Evolutionary conservation across 2,888 invertebrate genomes (phyloP).

Genomic region (Uropetala carovei): DNA sequence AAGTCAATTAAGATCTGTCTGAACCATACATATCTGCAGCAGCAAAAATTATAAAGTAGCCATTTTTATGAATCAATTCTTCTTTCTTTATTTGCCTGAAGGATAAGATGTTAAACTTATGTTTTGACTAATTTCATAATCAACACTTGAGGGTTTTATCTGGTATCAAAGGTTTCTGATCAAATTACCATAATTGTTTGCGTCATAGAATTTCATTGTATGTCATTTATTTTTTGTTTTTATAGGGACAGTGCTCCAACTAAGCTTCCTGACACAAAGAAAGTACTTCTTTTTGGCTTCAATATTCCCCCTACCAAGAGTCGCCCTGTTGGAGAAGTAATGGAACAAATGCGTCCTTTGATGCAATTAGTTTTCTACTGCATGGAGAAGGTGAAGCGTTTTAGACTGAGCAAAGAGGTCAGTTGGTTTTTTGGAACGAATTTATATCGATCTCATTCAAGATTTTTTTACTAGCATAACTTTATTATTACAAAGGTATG

Average conservation of each 20-base stretch:
- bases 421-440: conserved; percentile 66
- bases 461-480: too few species aligned
- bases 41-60: too few species aligned
- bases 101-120: too few species aligned
- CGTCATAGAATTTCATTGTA: background rate
- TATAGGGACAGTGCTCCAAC: conserved; percentile 80
- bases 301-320: conserved; percentile 82
- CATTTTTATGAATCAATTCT: too few species aligned
- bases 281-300: conserved; percentile 89
- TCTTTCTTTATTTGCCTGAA: too few species aligned
- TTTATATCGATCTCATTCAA: background rate
- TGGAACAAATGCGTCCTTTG: conserved; percentile 87
- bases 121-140: too few species aligned
- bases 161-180: too few species aligned
- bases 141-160: too few species aligned
- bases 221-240: conserved; percentile 66
- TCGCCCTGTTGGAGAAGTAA: conserved; percentile 81
- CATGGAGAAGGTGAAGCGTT: conserved; percentile 92
- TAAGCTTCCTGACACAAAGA: conserved; percentile 87
- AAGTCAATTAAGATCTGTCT: too few species aligned
- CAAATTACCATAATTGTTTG: too few species aligned
- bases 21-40: too few species aligned
- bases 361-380: conserved; percentile 93
- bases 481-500: too few species aligned
- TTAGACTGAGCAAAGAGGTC: conserved; percentile 94